phyloP scores from a whole-genome alignment of 2,113 vertebrate genomes.

The Lonchura striata region DNA sequence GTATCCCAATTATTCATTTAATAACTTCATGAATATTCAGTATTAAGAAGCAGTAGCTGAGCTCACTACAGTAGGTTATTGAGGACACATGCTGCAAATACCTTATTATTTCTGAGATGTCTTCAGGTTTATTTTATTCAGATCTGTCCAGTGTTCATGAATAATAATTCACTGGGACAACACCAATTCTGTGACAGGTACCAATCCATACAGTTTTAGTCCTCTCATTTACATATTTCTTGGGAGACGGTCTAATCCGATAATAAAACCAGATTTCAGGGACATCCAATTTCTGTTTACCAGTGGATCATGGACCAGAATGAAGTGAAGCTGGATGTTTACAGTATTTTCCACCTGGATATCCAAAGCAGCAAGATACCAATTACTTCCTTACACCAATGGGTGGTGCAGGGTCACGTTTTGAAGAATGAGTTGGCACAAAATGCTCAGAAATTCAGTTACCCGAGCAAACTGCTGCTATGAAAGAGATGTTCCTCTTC shows the following conservation, averaged over 20 bases:
- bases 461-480: neutral
- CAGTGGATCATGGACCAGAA: neutral
- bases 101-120: neutral
- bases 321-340: neutral
- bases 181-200: neutral
- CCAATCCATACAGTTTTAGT: neutral
- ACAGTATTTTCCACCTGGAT: neutral
- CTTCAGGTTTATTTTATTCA: constrained; percentile 12
- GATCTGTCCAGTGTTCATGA: neutral
- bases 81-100: constrained; percentile 6
- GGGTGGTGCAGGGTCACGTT: neutral
- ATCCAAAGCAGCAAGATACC: neutral
- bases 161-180: neutral
- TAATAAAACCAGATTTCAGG: neutral
- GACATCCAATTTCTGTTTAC: neutral
- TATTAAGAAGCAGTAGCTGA: neutral
- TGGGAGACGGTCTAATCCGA: neutral
- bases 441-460: neutral
- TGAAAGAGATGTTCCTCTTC: neutral
- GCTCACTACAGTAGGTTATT: neutral
- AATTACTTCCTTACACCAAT: neutral
- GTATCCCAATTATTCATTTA: constrained; percentile 64
- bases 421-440: neutral
- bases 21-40: constrained; percentile 63
- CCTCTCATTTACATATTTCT: neutral